Percentiles rank a stretch among this genome's conserved stretches.
Conservation (phyloP, 1,140 invertebrate species). For the Pinna nobilis region DNA sequence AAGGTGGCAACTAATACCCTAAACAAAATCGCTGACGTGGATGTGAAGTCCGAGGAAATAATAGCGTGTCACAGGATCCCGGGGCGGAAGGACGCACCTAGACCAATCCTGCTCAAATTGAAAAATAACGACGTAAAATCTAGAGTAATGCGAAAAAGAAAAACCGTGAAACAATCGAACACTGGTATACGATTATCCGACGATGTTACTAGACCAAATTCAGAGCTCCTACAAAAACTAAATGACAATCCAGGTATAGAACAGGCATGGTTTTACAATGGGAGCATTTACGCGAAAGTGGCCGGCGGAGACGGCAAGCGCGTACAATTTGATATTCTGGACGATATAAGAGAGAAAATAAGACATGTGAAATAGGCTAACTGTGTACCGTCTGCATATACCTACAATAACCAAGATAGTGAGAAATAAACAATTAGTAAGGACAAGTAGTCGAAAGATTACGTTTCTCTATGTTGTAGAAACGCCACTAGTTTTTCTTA, state of each 20-base stretch:
- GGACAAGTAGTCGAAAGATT: no score
- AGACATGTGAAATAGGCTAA: no score
- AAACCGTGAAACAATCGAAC: background rate
- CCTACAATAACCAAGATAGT: no score
- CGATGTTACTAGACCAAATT: background rate
- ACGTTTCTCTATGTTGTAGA: no score
- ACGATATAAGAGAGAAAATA: background rate
- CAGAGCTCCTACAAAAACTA: background rate
- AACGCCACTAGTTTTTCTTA: no score
- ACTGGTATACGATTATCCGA: background rate
- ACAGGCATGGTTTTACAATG: background rate
- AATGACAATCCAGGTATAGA: background rate
- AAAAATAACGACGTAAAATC: background rate
- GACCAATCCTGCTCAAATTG: background rate
- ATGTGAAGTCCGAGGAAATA: background rate
- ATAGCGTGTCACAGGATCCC: background rate
- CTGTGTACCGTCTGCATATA: no score
- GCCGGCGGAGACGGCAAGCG: background rate
- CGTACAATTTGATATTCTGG: background rate
- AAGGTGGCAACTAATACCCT: background rate
- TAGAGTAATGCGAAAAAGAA: background rate
- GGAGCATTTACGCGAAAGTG: background rate
- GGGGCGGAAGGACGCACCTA: background rate
- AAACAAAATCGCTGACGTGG: background rate
- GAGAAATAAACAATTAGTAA: no score